Conservation (phyloP, 2,113 vertebrate species). For the Numida meleagris region DNA sequence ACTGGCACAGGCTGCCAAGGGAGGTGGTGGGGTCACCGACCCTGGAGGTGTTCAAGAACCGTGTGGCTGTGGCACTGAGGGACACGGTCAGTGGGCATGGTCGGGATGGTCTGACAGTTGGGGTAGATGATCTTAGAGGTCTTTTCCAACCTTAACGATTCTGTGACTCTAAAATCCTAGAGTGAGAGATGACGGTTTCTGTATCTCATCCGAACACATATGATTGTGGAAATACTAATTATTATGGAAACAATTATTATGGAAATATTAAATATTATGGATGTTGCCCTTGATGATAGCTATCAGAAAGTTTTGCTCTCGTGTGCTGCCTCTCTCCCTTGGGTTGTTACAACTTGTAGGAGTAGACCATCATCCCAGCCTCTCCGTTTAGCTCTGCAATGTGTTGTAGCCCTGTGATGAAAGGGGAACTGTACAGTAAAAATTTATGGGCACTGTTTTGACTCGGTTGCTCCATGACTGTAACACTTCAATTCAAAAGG, state of each 20-base stretch:
- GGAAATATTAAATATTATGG: background rate
- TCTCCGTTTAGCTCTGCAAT: background rate
- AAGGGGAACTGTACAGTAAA: background rate
- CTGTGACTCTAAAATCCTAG: background rate
- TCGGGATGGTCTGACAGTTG: background rate
- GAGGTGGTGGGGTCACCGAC: background rate
- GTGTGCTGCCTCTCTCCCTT: background rate
- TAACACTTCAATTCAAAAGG: constrained; percentile 48
- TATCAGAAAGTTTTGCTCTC: background rate
- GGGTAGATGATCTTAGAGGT: background rate
- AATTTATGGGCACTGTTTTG: constrained; percentile 41
- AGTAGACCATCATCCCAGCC: background rate
- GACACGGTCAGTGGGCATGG: background rate
- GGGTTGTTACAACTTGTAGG: background rate
- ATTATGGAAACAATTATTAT: background rate
- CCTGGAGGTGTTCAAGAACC: background rate
- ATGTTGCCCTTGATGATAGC: background rate
- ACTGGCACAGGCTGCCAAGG: background rate
- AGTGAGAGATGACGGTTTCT: background rate
- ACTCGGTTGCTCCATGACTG: background rate
- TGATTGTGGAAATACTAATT: background rate
- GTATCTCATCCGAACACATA: background rate
- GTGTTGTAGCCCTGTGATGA: background rate
- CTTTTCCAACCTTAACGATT: background rate
- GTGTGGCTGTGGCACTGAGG: background rate